Base-by-base conservation (phyloP, 2,888 invertebrate genomes). In the Eilema depressum region DNA sequence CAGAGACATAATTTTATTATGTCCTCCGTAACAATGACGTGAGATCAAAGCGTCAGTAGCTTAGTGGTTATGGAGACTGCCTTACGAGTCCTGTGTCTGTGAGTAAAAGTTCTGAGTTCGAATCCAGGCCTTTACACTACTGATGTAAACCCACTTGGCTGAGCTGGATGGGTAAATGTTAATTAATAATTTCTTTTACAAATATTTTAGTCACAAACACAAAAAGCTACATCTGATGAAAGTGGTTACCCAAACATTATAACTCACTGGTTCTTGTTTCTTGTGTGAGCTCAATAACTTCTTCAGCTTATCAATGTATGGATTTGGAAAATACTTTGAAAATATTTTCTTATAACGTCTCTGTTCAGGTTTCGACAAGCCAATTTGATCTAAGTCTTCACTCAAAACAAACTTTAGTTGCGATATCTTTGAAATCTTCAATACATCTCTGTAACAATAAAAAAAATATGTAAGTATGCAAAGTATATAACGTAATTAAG, bases 331-430 rank as follows among this genome's bases (percentile, higher is more conserved):
- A 91, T 98, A 98, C 91, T 98, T 99, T 76, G 98, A 97, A 90
- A 98, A 99, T 89, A 97, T 98, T 93, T 99, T 99, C 87, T 98
- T 98, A 79, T 99, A 96, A 71, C 99, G 96, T 74, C 99, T 96
- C 95, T 99, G 98, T 95, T 99, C 99, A 33, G 99, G 99, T 86
- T 98, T 98, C 23, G 98, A 98, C 96, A 99, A 97, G 23, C 99
- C 99, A 85, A 99, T 97, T 82, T 98, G 98, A 69, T 96, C 96
- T 75, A 99, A 95, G 92, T 99, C 99, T 85, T 98, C 98, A 85
- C 98, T 98, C 57, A 98, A 97, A 64, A 99, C 99, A 96, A 98
- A 99, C 93, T 99, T 99, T 63, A 99, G 95, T 91, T 99, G 98
- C 62, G 98, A 97, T 8, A 98, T 97, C 92, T 97, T 98, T 83